Percentiles rank a stretch among this genome's conserved stretches.
These are phyloP conservation scores for Agrotis segetum DNA, from an alignment of 2,888 invertebrate genomes.

Conservation along the genomic window DNA sequence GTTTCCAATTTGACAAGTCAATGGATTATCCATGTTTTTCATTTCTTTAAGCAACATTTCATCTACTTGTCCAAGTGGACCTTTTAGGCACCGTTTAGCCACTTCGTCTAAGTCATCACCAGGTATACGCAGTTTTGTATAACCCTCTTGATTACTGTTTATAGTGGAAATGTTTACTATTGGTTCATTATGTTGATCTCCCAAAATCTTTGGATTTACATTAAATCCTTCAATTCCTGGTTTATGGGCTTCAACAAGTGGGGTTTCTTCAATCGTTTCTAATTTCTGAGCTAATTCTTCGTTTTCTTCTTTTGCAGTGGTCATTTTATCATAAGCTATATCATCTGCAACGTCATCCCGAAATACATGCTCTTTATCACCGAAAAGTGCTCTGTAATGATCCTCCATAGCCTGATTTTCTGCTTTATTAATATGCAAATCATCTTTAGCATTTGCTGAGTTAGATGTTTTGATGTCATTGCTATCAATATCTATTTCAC, in stretches of 20 bases:
- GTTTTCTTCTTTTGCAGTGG: slow-evolving; percentile 69
- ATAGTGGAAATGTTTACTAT: not conserved
- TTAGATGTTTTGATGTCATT: not conserved
- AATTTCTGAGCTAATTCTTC: slow-evolving; percentile 76
- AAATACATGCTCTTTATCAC: no score
- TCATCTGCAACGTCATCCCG: no score
- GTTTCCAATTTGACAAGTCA: not conserved
- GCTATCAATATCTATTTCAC: no score
- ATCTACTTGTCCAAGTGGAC: slow-evolving; percentile 68
- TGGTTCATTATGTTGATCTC: slow-evolving; percentile 7
- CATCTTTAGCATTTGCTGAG: not conserved
- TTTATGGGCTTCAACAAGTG: slow-evolving; percentile 71
- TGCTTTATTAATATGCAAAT: not conserved
- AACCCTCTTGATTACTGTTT: not conserved
- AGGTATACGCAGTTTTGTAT: not conserved
- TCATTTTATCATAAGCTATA: slow-evolving; percentile 42
- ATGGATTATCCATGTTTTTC: slow-evolving; percentile 57
- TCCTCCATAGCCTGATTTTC: no score
- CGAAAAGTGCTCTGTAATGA: no score
- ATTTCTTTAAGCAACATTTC: slow-evolving; percentile 71
- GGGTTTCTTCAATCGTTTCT: slow-evolving; percentile 75
- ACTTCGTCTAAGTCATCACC: slow-evolving; percentile 62
- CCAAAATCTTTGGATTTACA: slow-evolving; percentile 69
- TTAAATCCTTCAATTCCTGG: slow-evolving; percentile 71
- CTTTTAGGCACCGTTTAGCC: slow-evolving; percentile 69